Evolutionary conservation across 1,140 invertebrate genomes (phyloP), one percentile per base, ranked within the genome.

Genomic region (Vanessa tameamea): DNA sequence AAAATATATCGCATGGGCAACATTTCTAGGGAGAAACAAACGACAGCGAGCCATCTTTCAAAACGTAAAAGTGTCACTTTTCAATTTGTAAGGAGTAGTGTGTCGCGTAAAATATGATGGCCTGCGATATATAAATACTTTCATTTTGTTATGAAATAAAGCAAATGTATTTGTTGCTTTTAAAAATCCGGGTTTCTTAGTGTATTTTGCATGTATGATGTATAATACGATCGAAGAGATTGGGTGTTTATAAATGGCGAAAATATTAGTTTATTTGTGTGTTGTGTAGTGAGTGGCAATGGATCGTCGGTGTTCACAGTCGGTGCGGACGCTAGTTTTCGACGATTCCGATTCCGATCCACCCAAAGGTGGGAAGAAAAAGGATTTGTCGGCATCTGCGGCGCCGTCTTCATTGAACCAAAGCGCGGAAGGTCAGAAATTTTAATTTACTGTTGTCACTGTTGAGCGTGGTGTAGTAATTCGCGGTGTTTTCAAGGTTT

Each of bases 291-390:
- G 87, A 86, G 80, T 84, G 81, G 85, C 79, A 80, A 92, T 92
- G 89, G 90, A 91, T 89, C 91, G 92, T 80, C 87, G 90, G 79
- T 92, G 91, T 87, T 92, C 92, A 51, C 91, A 93, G 79, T 93
- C 90, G 64, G 92, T 92, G 51, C 83, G 92, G 87, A 93, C 91
- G 81, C 90, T 93, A 72, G 84, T 90, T 84, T 93, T 93, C 82
- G 92, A 93, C 66, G 91, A 91, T 87, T 91, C 91, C 63, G 90
- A 92, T 75, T 87, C 86, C 55, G 91, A 92, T 80, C 83, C 78
- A 70, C 86, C 88, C 65, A 92, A 91, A 79, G 72, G 78, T 72
- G 88, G 81, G 47, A 88, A 84, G 89, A 92, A 88, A 69, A 92
- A 90, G 79, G 88, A 92, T 66, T 74, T 90, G 74, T 78, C 83